phyloP scores from a whole-genome alignment of 2,113 vertebrate genomes.

The Stomatorhinus ivindoensis region DNA sequence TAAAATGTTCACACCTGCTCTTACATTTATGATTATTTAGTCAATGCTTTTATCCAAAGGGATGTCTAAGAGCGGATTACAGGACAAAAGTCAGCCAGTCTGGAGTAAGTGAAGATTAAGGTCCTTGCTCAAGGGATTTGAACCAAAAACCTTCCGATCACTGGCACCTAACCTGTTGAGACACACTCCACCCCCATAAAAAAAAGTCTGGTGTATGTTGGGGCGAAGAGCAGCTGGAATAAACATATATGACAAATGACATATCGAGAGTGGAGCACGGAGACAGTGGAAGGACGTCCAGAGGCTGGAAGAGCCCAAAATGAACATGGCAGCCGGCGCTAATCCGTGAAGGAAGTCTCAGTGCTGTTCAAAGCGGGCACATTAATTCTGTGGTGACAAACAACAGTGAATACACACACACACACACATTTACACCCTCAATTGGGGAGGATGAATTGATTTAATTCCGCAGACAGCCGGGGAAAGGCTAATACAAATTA shows the following conservation, averaged over 20 bases:
- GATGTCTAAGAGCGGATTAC: not conserved
- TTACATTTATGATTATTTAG: not conserved
- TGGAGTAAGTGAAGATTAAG: not conserved
- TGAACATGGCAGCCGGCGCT: not conserved
- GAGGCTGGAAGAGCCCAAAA: not conserved
- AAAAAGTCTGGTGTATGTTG: not conserved
- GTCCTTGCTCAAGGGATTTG: not conserved
- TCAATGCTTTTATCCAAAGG: not conserved
- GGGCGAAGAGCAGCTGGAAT: not conserved
- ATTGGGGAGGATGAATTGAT: slow-evolving; percentile 14
- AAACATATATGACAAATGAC: not conserved
- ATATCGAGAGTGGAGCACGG: not conserved
- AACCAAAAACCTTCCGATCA: not conserved
- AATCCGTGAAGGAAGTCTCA: not conserved
- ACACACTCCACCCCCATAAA: not conserved
- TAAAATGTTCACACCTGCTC: not conserved
- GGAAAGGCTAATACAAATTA: slow-evolving; percentile 17
- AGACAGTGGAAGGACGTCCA: not conserved
- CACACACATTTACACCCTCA: not conserved
- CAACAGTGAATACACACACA: not conserved
- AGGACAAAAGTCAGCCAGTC: not conserved
- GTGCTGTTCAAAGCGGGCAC: not conserved
- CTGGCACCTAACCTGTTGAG: not conserved
- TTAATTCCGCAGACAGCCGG: slow-evolving; percentile 6
- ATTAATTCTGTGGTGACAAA: not conserved